Percentiles rank a stretch among this genome's conserved stretches.
Conservation (phyloP, 2,797 vertebrate genomes). For the Numenius phaeopus region DNA sequence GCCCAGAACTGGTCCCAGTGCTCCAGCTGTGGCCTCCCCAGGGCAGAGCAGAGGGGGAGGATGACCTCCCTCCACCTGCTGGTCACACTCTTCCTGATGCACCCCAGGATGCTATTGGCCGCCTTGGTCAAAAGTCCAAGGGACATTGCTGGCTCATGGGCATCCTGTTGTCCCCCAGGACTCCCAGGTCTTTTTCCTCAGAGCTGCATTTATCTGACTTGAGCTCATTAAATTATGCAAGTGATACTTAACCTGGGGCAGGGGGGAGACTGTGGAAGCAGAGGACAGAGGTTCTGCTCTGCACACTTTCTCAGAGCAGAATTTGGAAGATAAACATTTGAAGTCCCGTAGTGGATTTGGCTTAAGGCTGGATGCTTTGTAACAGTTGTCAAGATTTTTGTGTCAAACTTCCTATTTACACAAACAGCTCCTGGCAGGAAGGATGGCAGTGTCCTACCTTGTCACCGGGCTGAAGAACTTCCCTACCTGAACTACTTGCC, state of each 20-base stretch:
- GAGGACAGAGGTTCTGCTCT: not conserved
- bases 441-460: not conserved
- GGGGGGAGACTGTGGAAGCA: not conserved
- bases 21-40: too few relatives aligned
- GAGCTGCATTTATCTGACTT: not conserved
- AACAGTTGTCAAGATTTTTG: not conserved
- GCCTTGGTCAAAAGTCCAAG: too few relatives aligned
- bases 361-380: not conserved
- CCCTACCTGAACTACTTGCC: not conserved
- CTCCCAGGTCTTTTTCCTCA: too few relatives aligned
- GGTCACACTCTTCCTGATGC: too few relatives aligned
- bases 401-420: not conserved
- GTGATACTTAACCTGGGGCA: not conserved
- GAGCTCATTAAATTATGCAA: not conserved
- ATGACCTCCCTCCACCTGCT: too few relatives aligned
- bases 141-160: too few relatives aligned
- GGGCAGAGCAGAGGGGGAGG: too few relatives aligned
- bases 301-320: not conserved
- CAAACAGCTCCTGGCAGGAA: not conserved
- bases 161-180: too few relatives aligned
- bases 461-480: not conserved
- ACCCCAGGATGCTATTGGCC: too few relatives aligned
- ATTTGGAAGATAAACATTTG: not conserved
- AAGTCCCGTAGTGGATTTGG: fast-evolving
- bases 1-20: too few relatives aligned